Evolutionary conservation across 1,140 invertebrate species (phyloP).

Genomic region (Aphis craccivora): DNA sequence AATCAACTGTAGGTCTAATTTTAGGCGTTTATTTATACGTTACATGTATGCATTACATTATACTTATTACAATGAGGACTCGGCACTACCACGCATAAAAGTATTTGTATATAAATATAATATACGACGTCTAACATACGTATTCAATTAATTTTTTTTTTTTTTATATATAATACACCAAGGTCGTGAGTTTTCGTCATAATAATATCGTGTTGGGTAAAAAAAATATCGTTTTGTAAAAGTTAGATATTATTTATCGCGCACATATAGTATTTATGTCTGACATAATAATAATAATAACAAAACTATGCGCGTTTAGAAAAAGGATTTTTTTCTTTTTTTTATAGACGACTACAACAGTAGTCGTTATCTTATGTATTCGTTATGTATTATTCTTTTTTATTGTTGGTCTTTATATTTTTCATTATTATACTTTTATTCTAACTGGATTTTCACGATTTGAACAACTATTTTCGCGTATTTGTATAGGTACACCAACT

Average conservation of each 20-base stretch:
- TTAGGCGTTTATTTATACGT: background rate
- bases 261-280: background rate
- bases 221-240: background rate
- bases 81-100: background rate
- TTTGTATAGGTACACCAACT: background rate
- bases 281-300: background rate
- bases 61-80: background rate
- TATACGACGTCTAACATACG: background rate
- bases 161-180: background rate
- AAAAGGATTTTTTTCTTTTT: background rate
- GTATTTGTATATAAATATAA: background rate
- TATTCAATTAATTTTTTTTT: background rate
- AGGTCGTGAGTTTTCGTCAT: background rate
- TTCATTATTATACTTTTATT: background rate
- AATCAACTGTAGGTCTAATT: slow-evolving; percentile 31
- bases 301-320: background rate
- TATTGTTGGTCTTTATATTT: background rate
- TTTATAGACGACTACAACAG: background rate
- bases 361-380: background rate
- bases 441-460: background rate
- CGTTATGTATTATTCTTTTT: background rate
- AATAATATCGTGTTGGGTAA: background rate
- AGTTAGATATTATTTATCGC: background rate
- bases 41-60: background rate
- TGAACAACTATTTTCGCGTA: no score